A percentile compares a stretch with the other conserved stretches of the same genome.
Evolutionary conservation across 2,113 vertebrate species (phyloP).

Genomic region (Engystomops pustulosus): DNA sequence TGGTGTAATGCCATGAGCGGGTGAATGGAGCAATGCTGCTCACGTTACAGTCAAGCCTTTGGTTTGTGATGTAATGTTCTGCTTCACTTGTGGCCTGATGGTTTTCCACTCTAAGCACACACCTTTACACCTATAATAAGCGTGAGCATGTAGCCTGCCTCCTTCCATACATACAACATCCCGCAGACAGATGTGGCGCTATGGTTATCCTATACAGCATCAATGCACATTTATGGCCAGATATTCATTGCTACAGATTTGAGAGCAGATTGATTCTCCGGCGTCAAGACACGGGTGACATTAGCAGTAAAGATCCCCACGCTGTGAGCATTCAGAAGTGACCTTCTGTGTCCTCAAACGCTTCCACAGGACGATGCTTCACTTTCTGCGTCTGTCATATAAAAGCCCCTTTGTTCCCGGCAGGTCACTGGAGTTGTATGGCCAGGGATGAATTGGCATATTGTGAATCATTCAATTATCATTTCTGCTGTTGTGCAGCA

Average conservation of each 20-base stretch:
- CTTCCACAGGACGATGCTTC: not conserved
- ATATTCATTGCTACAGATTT: not conserved
- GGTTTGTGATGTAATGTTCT: too few relatives aligned
- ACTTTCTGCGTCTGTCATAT: not conserved
- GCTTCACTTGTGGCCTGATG: too few relatives aligned
- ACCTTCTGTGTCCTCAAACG: not conserved
- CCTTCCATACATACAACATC: too few relatives aligned
- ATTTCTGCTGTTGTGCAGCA: too few relatives aligned
- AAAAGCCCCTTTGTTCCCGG: not conserved
- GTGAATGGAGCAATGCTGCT: too few relatives aligned
- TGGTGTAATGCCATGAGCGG: too few relatives aligned
- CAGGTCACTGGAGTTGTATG: not conserved
- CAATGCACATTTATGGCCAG: not conserved
- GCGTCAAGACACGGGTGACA: too few relatives aligned
- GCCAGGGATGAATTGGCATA: not conserved
- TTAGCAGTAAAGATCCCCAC: not conserved
- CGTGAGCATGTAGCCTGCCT: too few relatives aligned
- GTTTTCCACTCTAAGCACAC: not conserved
- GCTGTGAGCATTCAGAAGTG: not conserved
- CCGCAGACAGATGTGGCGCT: not conserved
- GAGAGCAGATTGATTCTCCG: not conserved
- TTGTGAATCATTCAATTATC: not conserved
- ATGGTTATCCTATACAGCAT: not conserved
- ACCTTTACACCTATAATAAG: too few relatives aligned
- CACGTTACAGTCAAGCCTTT: too few relatives aligned